Base-by-base conservation (phyloP, 1,140 invertebrate genomes). In the Brachionus plicatilis region DNA sequence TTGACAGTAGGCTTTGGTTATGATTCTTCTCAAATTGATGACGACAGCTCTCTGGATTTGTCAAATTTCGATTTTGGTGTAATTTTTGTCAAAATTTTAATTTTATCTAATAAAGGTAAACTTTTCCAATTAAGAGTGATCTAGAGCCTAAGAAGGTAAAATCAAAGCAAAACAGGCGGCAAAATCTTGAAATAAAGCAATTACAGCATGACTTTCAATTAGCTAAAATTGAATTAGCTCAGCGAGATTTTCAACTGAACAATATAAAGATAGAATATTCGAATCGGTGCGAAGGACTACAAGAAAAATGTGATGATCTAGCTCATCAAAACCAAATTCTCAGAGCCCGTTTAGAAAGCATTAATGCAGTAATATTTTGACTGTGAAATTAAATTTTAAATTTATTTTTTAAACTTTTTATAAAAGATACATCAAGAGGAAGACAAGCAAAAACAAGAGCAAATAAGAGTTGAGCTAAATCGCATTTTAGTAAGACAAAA, bases 221-320 rank as follows among this genome's bases (percentile, higher is more conserved):
- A 14, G 60, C 89, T n/a, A 88, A 88, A 85, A 90, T 90, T 60
- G 89, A 90, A 85, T 78, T 89, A n/a, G 89, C 88, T 11, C 89
- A 90, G 60, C 90, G 89, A 84, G 87, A 88, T 85, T 85, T 89
- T 70, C 8, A 87, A 17, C 84, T 89, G 27, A 88, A 89, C 85
- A 89, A 88, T 84, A 85, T 89, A 85, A 90, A 89, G 86, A 88
- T 87, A 2, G 88, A 89, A 79, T 86, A 87, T 84, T 85, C 88
- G 72, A 86, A 88, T 60, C 87, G 86, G 80, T 86, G 87, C 7
- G 89, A 90, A 85, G 88, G 90, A 56, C 72, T 90, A 2, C 88
- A 90, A 85, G 89, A 90, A 85, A 88, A 88, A 82, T 84, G 90
- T 37, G 87, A 88, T 83, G 89, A 90, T 87, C 86, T 86, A 33